Evolutionary conservation across 2,888 invertebrate species (phyloP).

Genomic region (Deroplatys truncata): DNA sequence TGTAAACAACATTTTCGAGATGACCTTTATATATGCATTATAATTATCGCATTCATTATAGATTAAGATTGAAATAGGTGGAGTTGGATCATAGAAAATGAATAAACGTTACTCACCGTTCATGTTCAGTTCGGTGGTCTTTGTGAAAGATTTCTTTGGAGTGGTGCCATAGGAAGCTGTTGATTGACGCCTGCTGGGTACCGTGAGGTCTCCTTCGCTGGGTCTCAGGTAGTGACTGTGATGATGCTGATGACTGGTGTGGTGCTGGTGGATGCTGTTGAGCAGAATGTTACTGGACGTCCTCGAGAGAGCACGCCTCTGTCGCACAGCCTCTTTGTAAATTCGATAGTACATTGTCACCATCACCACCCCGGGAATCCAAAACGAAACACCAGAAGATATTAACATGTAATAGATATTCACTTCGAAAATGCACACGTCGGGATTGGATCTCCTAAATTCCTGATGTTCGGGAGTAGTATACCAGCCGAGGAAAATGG

Average conservation of each 20-base stretch:
- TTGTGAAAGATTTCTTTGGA: slow-evolving; percentile 48
- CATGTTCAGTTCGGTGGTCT: slow-evolving; percentile 65
- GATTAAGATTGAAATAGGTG: not conserved
- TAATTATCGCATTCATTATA: too few relatives aligned
- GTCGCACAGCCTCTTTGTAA: slow-evolving; percentile 78
- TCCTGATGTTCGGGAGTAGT: slow-evolving; percentile 75
- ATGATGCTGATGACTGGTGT: slow-evolving; percentile 64
- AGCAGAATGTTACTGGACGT: slow-evolving; percentile 83
- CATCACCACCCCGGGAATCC: slow-evolving; percentile 91
- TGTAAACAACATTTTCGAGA: too few relatives aligned
- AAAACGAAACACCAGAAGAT: slow-evolving; percentile 86
- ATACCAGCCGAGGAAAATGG: slow-evolving; percentile 94
- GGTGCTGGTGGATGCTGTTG: slow-evolving; percentile 79
- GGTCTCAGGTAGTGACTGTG: slow-evolving; percentile 58
- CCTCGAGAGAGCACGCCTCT: slow-evolving; percentile 74
- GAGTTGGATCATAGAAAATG: not conserved
- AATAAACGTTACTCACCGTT: slow-evolving; percentile 55
- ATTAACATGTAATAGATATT: slow-evolving; percentile 84
- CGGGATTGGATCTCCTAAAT: slow-evolving; percentile 59
- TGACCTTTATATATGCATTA: too few relatives aligned
- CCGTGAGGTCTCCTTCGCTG: slow-evolving; percentile 53
- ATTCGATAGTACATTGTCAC: slow-evolving; percentile 86
- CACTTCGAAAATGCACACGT: slow-evolving; percentile 78
- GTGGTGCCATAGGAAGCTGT: slow-evolving; percentile 40
- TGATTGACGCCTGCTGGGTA: slow-evolving; percentile 56